Percentiles rank a stretch among this genome's conserved stretches.
phyloP scores from a whole-genome alignment of 2,113 vertebrate species.

The Theristicus caerulescens region DNA sequence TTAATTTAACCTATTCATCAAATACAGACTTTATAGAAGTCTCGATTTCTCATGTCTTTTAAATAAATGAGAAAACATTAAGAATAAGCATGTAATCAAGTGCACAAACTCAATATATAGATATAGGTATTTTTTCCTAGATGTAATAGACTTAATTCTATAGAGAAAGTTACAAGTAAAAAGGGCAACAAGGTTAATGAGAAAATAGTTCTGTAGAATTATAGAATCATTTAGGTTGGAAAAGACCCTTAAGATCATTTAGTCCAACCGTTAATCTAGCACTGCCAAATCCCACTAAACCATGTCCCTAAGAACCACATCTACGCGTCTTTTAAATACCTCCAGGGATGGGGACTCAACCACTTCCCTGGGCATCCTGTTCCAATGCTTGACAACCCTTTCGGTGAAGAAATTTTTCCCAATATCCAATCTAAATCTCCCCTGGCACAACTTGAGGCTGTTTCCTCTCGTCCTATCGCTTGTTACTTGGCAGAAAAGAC shows the following conservation, averaged over 20 bases:
- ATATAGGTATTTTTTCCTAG: neutral
- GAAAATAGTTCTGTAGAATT: neutral
- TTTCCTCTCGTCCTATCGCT: neutral
- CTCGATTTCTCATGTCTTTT: neutral
- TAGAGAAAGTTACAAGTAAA: neutral
- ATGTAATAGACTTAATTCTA: neutral
- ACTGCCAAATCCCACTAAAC: neutral
- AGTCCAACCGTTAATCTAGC: neutral
- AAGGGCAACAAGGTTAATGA: neutral
- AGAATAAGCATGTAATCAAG: neutral
- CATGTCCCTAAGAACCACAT: neutral
- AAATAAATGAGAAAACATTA: neutral
- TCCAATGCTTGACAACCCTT: neutral
- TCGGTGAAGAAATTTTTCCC: neutral
- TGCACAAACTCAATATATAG: neutral
- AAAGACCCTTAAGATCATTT: neutral
- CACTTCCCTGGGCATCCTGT: neutral
- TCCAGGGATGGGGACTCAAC: neutral
- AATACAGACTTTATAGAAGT: neutral
- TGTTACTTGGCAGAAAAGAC: neutral
- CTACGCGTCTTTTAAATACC: neutral
- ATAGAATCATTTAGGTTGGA: neutral
- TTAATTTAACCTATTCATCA: neutral
- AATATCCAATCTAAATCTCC: neutral
- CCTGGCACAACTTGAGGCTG: neutral